These are phyloP conservation scores for Sinotaia quadrata DNA, from an alignment of 2,888 invertebrate genomes.

Conservation along the genomic window DNA sequence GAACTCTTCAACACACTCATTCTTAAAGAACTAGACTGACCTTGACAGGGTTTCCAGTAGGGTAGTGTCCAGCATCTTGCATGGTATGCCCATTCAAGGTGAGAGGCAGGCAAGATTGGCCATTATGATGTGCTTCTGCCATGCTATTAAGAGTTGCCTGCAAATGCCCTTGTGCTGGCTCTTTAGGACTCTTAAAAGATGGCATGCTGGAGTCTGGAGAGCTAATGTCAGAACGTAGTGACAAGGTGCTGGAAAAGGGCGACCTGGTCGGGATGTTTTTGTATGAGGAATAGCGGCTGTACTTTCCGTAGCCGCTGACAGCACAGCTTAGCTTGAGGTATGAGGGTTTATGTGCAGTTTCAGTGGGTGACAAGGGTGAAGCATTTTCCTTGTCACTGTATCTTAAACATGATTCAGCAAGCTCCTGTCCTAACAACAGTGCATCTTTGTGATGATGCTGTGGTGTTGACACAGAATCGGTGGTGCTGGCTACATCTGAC, in stretches of 20 bases:
- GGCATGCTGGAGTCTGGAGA: constrained; percentile 55
- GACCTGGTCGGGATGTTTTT: constrained; percentile 61
- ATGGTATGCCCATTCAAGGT: constrained; percentile 33
- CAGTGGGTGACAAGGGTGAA: constrained; percentile 33
- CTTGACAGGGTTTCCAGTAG: constrained; percentile 41
- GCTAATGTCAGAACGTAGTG: constrained; percentile 46
- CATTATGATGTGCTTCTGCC: constrained; percentile 24
- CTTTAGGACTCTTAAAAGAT: constrained; percentile 38
- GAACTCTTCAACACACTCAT: neutral
- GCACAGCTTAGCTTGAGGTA: constrained; percentile 67
- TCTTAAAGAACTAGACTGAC: constrained; percentile 24
- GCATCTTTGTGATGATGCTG: constrained; percentile 16
- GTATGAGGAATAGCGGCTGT: constrained; percentile 58
- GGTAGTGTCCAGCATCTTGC: constrained; percentile 31
- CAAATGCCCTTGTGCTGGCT: constrained; percentile 9
- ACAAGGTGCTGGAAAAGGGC: constrained; percentile 60
- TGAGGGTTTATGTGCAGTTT: constrained; percentile 60
- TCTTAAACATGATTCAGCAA: constrained; percentile 15
- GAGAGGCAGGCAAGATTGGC: constrained; percentile 18
- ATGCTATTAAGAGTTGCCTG: neutral
- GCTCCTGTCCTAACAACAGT: constrained; percentile 36
- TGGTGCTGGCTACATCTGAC: constrained; percentile 1
- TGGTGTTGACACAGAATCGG: constrained; percentile 14
- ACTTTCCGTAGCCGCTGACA: constrained; percentile 66
- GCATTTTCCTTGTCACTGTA: constrained; percentile 30